phyloP scores from a whole-genome alignment of 2,113 vertebrate genomes.

The Ginglymostoma cirratum region DNA sequence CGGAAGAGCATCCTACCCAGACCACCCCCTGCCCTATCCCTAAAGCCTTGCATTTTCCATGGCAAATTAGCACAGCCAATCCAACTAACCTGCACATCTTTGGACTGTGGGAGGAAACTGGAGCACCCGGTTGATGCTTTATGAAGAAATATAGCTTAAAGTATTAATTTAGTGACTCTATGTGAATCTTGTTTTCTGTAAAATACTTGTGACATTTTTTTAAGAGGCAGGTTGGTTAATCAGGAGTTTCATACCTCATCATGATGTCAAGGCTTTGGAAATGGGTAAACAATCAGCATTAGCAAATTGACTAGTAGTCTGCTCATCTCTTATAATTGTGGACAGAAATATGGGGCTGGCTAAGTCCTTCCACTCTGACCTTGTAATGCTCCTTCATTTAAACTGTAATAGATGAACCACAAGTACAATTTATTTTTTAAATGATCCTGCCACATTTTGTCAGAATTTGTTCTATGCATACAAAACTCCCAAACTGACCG shows the following conservation, averaged over 20 bases:
- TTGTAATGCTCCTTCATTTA: not conserved
- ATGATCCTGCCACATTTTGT: not conserved
- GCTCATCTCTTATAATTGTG: not conserved
- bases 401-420: not conserved
- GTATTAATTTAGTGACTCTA: not conserved
- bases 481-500: not conserved
- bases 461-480: not conserved
- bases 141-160: not conserved
- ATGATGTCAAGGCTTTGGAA: not conserved
- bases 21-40: too few species aligned
- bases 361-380: not conserved
- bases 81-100: too few species aligned
- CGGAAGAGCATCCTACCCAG: too few species aligned
- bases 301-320: not conserved
- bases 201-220: not conserved
- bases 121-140: not conserved
- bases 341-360: not conserved
- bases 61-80: too few species aligned
- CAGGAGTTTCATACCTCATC: not conserved
- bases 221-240: not conserved
- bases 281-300: not conserved
- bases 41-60: too few species aligned
- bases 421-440: not conserved
- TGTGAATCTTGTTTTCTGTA: not conserved
- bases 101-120: too few species aligned